Base-by-base conservation (phyloP, 1,140 invertebrate species). In the Chlorops oryzae region DNA sequence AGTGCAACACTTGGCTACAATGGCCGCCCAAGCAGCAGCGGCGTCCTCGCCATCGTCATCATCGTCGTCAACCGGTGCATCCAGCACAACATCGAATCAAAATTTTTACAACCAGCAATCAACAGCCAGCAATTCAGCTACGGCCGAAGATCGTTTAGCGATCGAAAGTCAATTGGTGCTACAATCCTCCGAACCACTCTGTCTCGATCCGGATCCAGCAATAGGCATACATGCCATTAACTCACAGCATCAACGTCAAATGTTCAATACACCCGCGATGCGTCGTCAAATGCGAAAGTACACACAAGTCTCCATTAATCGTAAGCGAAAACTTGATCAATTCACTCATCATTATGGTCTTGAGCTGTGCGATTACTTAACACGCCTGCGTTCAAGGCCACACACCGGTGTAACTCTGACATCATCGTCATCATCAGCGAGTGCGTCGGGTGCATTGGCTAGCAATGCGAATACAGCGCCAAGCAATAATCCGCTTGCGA, bases 321-420 rank as follows among this genome's bases (percentile, higher is more conserved):
- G 89, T 13, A 92, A 92, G 74, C 80, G 88, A 70, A 91, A 90
- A 80, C 78, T 92, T 59, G 87, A 90, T 61, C 85, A 90, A 63
- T 80, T 86, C 50, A 82, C 87, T n/a, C 83, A 87, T 62, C 81
- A 84, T 25, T 84, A 84, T 47, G 86, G 86, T 43, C 69, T 91
- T 55, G 83, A 85, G 59, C 76, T 92, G 51, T 78, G 81, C 58
- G 85, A 87, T 63, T 82, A 86, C 62, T 73, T 76, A 37, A 67
- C 58, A 17, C 58, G 73, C 18, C 51, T 73, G 18, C 68, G 73
- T 10, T 58, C 63, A 54, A 56, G 63, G n/a, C 61, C 71, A 5
- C 1, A 55, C 74, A 27, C 59, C 62, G 2, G 50, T 68, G 42
- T 35, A 35, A 35, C 50, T 5, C 20, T 28, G 25, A 39, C 43